Evolutionary conservation across 2,888 invertebrate species (phyloP).

Genomic region (Synergus japonicus): DNA sequence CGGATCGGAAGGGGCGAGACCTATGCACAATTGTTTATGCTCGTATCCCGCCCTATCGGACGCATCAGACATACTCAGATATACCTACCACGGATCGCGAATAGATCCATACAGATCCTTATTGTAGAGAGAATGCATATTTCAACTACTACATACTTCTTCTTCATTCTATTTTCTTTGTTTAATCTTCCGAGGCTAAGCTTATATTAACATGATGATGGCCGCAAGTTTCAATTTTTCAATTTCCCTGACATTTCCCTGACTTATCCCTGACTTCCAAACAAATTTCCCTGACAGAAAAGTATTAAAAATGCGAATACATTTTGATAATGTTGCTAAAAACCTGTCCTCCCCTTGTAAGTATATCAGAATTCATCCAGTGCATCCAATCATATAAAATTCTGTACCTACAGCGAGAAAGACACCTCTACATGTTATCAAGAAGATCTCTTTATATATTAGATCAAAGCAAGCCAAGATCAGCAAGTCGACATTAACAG

Average conservation of each 20-base stretch:
- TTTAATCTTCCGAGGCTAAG: conserved; percentile 62
- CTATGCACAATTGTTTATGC: conserved; percentile 75
- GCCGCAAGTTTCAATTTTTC: too few relatives aligned
- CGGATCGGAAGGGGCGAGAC: conserved; percentile 74
- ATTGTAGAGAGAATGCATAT: conserved; percentile 3
- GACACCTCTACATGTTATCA: too few relatives aligned
- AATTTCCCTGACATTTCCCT: too few relatives aligned
- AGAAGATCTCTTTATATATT: too few relatives aligned
- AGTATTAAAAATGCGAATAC: too few relatives aligned
- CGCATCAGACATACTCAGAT: conserved; percentile 66
- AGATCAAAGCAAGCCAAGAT: too few relatives aligned
- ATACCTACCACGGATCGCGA: conserved; percentile 52
- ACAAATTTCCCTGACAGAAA: too few relatives aligned
- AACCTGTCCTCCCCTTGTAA: too few relatives aligned
- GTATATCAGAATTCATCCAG: neutral
- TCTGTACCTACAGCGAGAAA: neutral
- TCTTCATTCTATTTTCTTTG: conserved; percentile 41
- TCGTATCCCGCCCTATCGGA: conserved; percentile 75
- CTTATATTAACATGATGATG: conserved; percentile 44
- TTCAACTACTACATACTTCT: neutral
- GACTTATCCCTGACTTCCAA: too few relatives aligned
- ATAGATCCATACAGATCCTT: conserved; percentile 46
- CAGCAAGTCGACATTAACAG: neutral
- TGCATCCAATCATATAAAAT: neutral
- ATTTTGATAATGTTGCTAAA: too few relatives aligned